Evolutionary conservation across 2,113 vertebrate species (phyloP), one percentile per base, ranked within the genome.

Genomic region (Nesoenas mayeri): DNA sequence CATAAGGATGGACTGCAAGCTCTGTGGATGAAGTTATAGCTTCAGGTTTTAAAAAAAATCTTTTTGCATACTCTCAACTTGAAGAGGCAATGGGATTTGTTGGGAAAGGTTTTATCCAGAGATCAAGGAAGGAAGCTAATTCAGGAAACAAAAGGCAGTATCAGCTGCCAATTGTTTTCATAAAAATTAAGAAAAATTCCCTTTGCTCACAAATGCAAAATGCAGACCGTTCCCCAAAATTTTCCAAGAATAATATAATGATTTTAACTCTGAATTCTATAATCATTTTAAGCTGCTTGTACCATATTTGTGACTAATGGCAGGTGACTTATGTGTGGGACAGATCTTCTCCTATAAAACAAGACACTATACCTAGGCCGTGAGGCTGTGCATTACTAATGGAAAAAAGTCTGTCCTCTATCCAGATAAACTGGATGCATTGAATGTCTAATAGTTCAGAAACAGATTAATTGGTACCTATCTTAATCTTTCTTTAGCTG

Each of bases 251-350:
- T 71, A 96, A 94, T 65, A 31, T 40, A 91, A 87, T 74, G 42
- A 83, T 83, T 95, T 83, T 85, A 85, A 89, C 71, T 71, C 38
- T 48, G 69, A 93, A 91, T 77, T 91, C 85, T 70, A 31, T 25
- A 71, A 93, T 79, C 47, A 40, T 95, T 89, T 88, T 69, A 96
- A 96, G 72, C 71, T 86, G 69, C 32, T 84, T 93, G 47, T 75
- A 89, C 53, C 74, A 42, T 78, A 72, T 22, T 85, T 85, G 82
- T 29, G 74, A 84, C 50, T 92, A 95, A 96, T 38, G 48, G 72
- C 44, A 93, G 67, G 58, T 72, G 66, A 83, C 69, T 83, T 91
- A 82, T 93, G 36, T 34, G 58, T 58, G 77, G 57, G 71, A 66
- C 32, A 88, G 34, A 67, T 64, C 25, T 88, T 85, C 25, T 80